These are phyloP conservation scores for Eucidaris tribuloides DNA, from an alignment of 35 echinoderm and acorn worm species.

Conservation along the genomic window DNA sequence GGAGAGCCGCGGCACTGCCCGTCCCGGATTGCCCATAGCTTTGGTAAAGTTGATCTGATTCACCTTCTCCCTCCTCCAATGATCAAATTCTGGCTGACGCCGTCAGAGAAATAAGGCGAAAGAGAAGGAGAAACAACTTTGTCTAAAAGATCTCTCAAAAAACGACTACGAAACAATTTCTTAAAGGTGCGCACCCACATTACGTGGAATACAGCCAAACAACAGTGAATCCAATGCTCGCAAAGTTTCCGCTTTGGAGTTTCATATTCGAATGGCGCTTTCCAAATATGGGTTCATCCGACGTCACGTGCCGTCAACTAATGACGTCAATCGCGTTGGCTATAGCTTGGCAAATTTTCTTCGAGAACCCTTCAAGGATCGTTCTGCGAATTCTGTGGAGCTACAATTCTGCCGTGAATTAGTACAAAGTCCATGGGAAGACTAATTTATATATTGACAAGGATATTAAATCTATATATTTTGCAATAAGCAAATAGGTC, in stretches of 20 bases:
- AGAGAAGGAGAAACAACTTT: no score
- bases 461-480: not conserved
- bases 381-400: not conserved
- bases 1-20: no score
- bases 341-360: conserved; percentile 24
- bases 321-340: conserved; percentile 34
- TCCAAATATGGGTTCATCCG: conserved; percentile 12
- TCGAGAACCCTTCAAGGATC: conserved; percentile 13
- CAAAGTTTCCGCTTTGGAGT: not conserved
- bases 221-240: not conserved
- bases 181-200: not conserved
- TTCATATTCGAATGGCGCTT: not conserved
- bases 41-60: no score
- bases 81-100: no score
- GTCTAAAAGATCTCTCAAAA: no score
- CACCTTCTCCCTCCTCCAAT: no score
- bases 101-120: no score
- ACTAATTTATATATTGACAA: not conserved
- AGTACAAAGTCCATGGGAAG: no score
- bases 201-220: conserved; percentile 29
- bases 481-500: not conserved
- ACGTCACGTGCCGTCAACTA: conserved; percentile 35
- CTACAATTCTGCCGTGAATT: not conserved
- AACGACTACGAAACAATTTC: no score
- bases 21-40: no score